Percentiles rank a stretch among this genome's conserved stretches.
phyloP scores from a whole-genome alignment of 2,888 invertebrate genomes.

The Agrochola macilenta region DNA sequence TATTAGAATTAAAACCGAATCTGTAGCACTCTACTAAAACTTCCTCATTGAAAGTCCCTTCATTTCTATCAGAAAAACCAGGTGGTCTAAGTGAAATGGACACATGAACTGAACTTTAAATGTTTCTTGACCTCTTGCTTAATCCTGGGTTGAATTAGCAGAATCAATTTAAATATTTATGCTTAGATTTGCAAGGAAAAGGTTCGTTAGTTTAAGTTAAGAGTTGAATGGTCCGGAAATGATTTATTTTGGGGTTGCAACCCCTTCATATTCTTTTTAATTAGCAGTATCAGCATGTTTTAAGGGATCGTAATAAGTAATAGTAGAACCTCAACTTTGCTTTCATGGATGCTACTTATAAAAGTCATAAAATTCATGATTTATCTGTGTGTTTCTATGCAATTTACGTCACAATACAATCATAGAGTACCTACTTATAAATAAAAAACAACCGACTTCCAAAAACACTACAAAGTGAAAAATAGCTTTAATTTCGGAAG shows the following conservation, averaged over 20 bases:
- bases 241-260: conserved; percentile 13
- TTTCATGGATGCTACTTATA: background rate
- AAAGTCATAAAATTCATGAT: background rate
- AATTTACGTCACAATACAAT: too few species aligned
- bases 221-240: conserved; percentile 19
- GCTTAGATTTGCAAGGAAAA: conserved; percentile 1
- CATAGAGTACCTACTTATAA: too few species aligned
- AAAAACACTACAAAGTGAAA: too few species aligned
- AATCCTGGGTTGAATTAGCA: conserved; percentile 13
- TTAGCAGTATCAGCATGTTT: background rate
- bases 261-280: too few species aligned
- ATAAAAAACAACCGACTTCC: too few species aligned
- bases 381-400: background rate
- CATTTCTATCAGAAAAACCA: conserved; percentile 10
- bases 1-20: background rate
- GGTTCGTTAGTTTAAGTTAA: conserved; percentile 1
- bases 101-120: background rate
- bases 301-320: background rate
- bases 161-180: conserved; percentile 30
- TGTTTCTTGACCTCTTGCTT: background rate
- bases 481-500: too few species aligned
- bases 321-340: background rate
- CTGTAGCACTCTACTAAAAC: background rate
- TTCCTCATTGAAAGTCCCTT: background rate
- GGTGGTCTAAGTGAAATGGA: background rate